Evolutionary conservation across 1,140 invertebrate species (phyloP), one percentile per base, ranked within the genome.

Genomic region (Listronotus bonariensis): DNA sequence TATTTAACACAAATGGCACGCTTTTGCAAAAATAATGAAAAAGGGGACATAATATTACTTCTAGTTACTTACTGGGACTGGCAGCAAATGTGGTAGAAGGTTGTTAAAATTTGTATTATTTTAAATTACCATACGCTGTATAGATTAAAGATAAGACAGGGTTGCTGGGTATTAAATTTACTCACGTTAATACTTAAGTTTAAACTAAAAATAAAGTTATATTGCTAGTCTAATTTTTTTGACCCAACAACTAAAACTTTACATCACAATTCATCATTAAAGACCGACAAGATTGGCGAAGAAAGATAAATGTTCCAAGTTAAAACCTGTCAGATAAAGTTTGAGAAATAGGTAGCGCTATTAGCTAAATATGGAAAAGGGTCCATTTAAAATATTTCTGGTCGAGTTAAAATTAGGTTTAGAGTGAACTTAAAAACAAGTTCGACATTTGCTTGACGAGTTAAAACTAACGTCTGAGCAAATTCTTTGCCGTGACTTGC

Each of bases 401-500:
- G 42, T 60, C 43, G 57, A 60, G 20, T 51, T 46, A 53, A 53
- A 53, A 36, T 53, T 38, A 53, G 51, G 12, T 53, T 53, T 17
- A 63, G 36, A 46, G 15, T 41, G 18, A 41, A 32, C 17, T 12
- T 26, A 14, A 49, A 40, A 56, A 56, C 60, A 43, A 56, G 12
- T 63, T 63, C 60, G 60, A 68, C 66, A 68, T 63, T 58, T 57
- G 60, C 55, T 57, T 67, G 65, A 67, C 58, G 55, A 31, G 49
- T 26, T 38, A 31, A 17, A 46, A 26, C 40, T 58, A 17, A 38
- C 14, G 40, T 58, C 14, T 58, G 38, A 63, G 64, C 68, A 70
- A 73, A 73, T 73, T 72, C 70, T 66, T 74, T 57, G 67, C 53
- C 59, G 54, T 74, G 72, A 72, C 71, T 74, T 68, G 71, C 66